These are phyloP conservation scores for Dipodomys stephensi DNA, from an alignment of 2,113 vertebrate genomes.

Conservation along the genomic window DNA sequence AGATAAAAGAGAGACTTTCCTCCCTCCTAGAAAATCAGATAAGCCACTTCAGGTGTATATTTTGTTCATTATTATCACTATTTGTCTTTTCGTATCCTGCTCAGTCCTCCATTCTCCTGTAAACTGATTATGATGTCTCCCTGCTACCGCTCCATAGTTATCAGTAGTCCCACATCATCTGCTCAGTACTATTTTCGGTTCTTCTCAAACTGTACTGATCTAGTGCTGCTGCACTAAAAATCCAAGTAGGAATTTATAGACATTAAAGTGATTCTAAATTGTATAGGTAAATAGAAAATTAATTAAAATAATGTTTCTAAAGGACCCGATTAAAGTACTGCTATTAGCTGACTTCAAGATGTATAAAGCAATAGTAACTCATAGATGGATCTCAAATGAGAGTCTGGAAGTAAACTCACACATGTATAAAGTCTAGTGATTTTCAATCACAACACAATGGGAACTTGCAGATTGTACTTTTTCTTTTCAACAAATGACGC, in stretches of 20 bases:
- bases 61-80: constrained; percentile 19
- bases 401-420: background rate
- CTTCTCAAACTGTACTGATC: background rate
- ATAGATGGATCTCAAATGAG: background rate
- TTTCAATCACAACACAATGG: background rate
- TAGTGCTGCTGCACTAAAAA: background rate
- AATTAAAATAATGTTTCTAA: background rate
- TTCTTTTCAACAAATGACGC: background rate
- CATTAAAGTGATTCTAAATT: background rate
- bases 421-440: background rate
- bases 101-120: background rate
- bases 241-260: background rate
- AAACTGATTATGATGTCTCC: background rate
- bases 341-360: background rate
- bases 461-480: background rate
- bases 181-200: background rate
- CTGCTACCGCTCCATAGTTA: background rate
- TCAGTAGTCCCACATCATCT: background rate
- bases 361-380: background rate
- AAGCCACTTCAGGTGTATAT: constrained; percentile 95
- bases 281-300: background rate
- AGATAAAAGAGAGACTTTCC: constrained; percentile 92
- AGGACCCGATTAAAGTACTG: background rate
- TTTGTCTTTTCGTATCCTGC: background rate
- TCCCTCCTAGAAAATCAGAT: constrained; percentile 96